phyloP scores from a whole-genome alignment of 1,140 invertebrate species.

The Drosophila bipectinata region DNA sequence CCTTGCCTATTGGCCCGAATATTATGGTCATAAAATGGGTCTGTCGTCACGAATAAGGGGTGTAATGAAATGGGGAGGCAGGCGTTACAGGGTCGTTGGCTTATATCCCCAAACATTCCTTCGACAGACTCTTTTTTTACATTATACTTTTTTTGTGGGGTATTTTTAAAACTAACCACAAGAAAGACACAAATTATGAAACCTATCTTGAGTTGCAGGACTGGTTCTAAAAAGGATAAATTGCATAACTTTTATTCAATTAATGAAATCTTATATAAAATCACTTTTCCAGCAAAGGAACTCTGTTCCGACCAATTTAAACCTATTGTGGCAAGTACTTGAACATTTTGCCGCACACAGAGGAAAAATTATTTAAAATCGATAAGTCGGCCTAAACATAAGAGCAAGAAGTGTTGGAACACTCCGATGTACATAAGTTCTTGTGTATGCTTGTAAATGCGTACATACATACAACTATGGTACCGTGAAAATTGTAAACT shows the following conservation, averaged over 20 bases:
- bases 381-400: conserved; percentile 43
- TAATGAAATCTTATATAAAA: not conserved
- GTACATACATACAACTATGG: conserved; percentile 21
- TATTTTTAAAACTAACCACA: not conserved
- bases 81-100: conserved; percentile 1
- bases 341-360: conserved; percentile 21
- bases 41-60: conserved; percentile 17
- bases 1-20: conserved; percentile 13
- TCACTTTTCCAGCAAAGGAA: not conserved
- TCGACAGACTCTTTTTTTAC: not conserved
- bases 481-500: conserved; percentile 29
- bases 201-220: too few relatives aligned
- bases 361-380: conserved; percentile 30
- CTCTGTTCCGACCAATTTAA: not conserved
- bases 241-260: not conserved
- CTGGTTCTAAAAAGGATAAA: not conserved
- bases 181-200: too few relatives aligned
- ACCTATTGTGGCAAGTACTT: not conserved
- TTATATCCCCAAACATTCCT: not conserved
- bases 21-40: conserved; percentile 35
- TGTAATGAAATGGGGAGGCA: conserved; percentile 8
- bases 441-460: conserved; percentile 31
- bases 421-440: conserved; percentile 42
- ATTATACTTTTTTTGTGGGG: too few relatives aligned
- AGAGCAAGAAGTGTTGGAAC: conserved; percentile 33